Evolutionary conservation across 1,140 invertebrate genomes (phyloP).

Genomic region (Drosophila sulfurigaster): DNA sequence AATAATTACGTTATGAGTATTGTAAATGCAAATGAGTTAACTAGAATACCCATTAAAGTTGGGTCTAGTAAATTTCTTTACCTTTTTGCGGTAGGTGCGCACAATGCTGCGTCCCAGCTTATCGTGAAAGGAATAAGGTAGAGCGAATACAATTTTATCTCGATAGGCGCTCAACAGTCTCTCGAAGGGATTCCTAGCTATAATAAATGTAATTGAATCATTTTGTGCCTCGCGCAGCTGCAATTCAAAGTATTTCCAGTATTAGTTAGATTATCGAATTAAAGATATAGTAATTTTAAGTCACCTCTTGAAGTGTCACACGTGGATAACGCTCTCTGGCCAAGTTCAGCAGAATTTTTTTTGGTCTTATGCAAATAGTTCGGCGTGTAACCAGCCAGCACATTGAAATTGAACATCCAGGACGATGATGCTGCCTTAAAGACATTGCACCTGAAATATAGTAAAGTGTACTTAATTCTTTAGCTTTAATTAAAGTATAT

Average conservation of each 20-base stretch:
- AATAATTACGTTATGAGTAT: too few relatives aligned
- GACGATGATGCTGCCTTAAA: slow-evolving; percentile 95
- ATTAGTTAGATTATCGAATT: slow-evolving; percentile 6
- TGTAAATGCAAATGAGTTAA: too few relatives aligned
- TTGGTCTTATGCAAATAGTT: slow-evolving; percentile 91
- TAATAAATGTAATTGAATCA: slow-evolving; percentile 91
- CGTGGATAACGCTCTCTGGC: slow-evolving; percentile 92
- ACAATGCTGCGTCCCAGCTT: slow-evolving; percentile 92
- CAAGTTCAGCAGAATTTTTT: slow-evolving; percentile 90
- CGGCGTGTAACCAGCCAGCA: slow-evolving; percentile 92
- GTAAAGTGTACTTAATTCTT: not conserved
- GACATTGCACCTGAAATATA: slow-evolving; percentile 88
- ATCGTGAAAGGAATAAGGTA: slow-evolving; percentile 92
- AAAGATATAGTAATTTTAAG: slow-evolving; percentile 84
- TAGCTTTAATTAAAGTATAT: too few relatives aligned
- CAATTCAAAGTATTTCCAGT: slow-evolving; percentile 7
- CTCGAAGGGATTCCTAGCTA: slow-evolving; percentile 95
- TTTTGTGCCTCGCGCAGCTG: slow-evolving; percentile 85
- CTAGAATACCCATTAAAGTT: not conserved
- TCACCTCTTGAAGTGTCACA: slow-evolving; percentile 88
- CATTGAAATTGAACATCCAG: slow-evolving; percentile 96
- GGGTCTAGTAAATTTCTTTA: slow-evolving; percentile 33
- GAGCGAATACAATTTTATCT: slow-evolving; percentile 93
- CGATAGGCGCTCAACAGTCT: slow-evolving; percentile 94
- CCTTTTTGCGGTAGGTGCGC: slow-evolving; percentile 88